Evolutionary conservation across 1,140 invertebrate genomes (phyloP), one percentile per base, ranked within the genome.

Genomic region (Littorina saxatilis): DNA sequence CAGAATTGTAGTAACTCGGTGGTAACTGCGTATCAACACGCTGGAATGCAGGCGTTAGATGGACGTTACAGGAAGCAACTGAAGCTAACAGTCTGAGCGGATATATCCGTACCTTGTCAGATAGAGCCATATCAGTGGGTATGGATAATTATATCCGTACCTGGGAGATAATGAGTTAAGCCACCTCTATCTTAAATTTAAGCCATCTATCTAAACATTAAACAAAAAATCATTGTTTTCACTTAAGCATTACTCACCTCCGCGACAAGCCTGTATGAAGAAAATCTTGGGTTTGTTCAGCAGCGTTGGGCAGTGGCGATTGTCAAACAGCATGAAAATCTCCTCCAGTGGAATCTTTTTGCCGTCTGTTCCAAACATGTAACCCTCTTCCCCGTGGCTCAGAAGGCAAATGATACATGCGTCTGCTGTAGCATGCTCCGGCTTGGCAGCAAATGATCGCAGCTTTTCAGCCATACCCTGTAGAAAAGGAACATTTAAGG

Each of bases 211-310:
- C 20, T 27, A 63, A 29, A 63, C 13, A 0, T 0, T 32, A 29
- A 7, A 63, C 61, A 27, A 0, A 63, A 63, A 29, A 32, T 9
- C 7, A 61, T 17, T 32, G 9, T 13, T 52, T 23, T 23, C 50
- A 11, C 55, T 43, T 4, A n/a, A n/a, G n/a, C n/a, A n/a, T n/a
- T n/a, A 80, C 85, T 83, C 84, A 91, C 90, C 90, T 87, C 91
- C 91, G 27, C 91, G 84, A 66, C 91, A 92, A n/a, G 90, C 90
- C 66, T 92, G 91, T n/a, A 92, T 88, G 20, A 92, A 85, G 66
- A 92, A 91, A 29, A 92, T 84, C 68, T 92, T 92, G 0, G 91
- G 91, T 82, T 91, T 92, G 20, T 87, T 87, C 15, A 86, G 79
- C 50, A 92, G 81, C 50, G 70, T 73, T 55, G 82, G 85, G 83